Base-by-base conservation (phyloP, 2,888 invertebrate species). In the Nomada fabriciana region DNA sequence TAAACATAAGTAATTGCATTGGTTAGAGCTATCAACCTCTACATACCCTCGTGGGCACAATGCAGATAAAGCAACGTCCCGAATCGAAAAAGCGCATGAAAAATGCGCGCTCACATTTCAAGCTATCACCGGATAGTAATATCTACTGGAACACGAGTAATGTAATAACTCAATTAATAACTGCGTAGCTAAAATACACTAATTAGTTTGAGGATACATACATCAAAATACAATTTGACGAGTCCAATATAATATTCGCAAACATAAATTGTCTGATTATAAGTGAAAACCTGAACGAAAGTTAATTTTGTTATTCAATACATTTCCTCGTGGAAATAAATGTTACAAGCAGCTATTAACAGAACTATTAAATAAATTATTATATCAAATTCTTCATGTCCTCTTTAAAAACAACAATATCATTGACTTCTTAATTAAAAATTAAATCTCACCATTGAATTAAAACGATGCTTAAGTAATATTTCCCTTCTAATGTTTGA, bases 91-190 rank as follows among this genome's bases (percentile, higher is more conserved):
- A 59, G 23, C 47, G 15, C 13, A n/a, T 63, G n/a, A 18, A 65
- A 53, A 36, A 65, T 53, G 15, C 1, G 36, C 29, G 29, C 29
- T 29, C 29, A n/a, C 11, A 47, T 61, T 61, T 20, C 20, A n/a
- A 23, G 50, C 15, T 57, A 69, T 69, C 68, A 15, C 25, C 25
- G 47, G 64, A 64, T 50, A 64, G 47, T 18, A 23, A 23, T 64
- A 64, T 18, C 63, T 13, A 1, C 15, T 13, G 23, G 15, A 25
- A 25, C 15, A 18, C 18, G 20, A 18, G 25, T 50, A 50, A 59
- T 1, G 0, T 7, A n/a, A 13, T 18, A n/a, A n/a, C n/a, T 15
- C 47, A 47, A 47, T 15, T 47, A 70, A 70, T 43, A 70, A 70
- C 20, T 11, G 59, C 2, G 42, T 47, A 59, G 57, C 59, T 29